Percentiles rank a stretch among this genome's conserved stretches.
Evolutionary conservation across 2,113 vertebrate genomes (phyloP).

Genomic region (Illadopsis cleaveri): DNA sequence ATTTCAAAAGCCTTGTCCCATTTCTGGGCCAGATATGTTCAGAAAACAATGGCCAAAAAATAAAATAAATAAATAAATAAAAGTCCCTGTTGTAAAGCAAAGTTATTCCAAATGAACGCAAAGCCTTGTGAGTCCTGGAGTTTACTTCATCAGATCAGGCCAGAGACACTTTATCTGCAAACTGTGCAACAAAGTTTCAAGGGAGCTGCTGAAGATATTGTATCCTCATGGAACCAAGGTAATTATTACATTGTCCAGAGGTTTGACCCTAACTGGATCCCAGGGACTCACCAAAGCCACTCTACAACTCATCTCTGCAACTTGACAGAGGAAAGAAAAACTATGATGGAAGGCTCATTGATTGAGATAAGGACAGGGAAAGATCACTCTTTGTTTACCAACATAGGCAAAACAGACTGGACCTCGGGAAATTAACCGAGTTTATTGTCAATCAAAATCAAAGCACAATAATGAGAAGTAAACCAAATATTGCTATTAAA

Average conservation of each 20-base stretch:
- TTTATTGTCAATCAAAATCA: background rate
- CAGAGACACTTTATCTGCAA: background rate
- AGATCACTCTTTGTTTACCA: background rate
- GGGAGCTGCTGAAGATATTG: background rate
- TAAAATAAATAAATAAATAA: too few species aligned
- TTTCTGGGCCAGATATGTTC: background rate
- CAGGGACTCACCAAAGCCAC: background rate
- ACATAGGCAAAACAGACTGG: background rate
- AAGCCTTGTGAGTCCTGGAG: background rate
- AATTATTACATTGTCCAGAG: background rate
- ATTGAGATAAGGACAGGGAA: background rate
- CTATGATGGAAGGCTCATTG: background rate
- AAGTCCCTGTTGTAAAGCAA: background rate
- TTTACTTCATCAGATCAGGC: background rate
- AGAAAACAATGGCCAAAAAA: background rate
- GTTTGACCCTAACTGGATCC: background rate
- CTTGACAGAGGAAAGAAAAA: background rate
- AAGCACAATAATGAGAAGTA: background rate
- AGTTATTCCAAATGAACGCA: background rate
- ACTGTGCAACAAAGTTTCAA: background rate
- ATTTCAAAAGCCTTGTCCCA: background rate
- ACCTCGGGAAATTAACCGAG: background rate
- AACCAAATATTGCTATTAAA: background rate
- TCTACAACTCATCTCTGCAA: background rate
- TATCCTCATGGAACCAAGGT: background rate